Base-by-base conservation (phyloP, 2,797 vertebrate genomes). In the Tinamus major region DNA sequence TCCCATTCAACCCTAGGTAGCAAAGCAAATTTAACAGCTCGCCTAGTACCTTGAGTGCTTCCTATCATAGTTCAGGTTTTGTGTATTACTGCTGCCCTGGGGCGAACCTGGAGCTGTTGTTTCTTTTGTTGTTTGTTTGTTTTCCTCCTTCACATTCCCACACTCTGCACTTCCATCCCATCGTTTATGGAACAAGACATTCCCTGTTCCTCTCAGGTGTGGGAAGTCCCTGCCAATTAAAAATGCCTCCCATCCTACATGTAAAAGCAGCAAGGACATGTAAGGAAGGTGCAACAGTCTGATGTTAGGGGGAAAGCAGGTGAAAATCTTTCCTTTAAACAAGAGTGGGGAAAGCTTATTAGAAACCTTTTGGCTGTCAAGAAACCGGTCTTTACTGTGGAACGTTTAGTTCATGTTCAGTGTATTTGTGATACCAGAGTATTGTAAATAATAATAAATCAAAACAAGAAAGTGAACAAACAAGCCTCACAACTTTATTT, bases 321-420 rank as follows among this genome's bases (percentile, higher is more conserved):
- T 55, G 53, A 55, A 55, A 27, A 19, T 16, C 29, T n/a, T 19
- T 31, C 7, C 48, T 75, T 51, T 51, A 18, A 71, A 56, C 35
- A 46, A 0, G 24, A 14, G 4, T 8, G 10, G 42, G 23, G 3
- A 1, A 65, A 71, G 2, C 4, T 31, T 80, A 79, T 42, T 39
- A 58, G 42, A 56, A 74, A 24, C 21, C 20, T 71, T 7, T 64
- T 44, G 51, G 7, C 53, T 80, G 26, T 31, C 6, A 71, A 51
- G 63, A 69, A 90, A 37, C 10, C 69, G 31, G 24, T 81, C 27
- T 55, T 55, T 86, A 7, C 1, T 6, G 58, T 80, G 72, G 82
- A 67, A 19, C 2, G 17, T 9, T 79, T 91, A 56, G 5, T 13
- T 79, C 24, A 33, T n/a, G 33, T 37, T 84, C 17, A 13, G 37